Evolutionary conservation across 2,797 vertebrate genomes (phyloP).

Genomic region (Myiotriccus ornatus): DNA sequence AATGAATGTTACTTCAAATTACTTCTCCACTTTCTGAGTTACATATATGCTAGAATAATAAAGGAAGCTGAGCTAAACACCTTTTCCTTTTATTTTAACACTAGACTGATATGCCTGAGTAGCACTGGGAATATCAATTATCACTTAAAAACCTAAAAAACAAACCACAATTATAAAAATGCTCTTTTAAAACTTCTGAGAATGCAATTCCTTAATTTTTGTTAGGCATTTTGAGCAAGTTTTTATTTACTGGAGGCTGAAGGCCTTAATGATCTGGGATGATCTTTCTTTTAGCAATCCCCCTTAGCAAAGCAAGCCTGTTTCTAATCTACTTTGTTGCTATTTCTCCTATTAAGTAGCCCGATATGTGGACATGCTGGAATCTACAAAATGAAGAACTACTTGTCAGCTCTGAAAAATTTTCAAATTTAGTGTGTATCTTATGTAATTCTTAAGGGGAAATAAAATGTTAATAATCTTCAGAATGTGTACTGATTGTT

Average conservation of each 20-base stretch:
- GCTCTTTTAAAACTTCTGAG: neutral
- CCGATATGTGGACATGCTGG: neutral
- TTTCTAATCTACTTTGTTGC: neutral
- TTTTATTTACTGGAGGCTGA: neutral
- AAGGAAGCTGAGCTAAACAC: neutral
- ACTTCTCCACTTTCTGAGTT: neutral
- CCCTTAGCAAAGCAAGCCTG: neutral
- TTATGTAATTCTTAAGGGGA: neutral
- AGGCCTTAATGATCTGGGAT: neutral
- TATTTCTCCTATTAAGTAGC: neutral
- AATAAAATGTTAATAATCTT: neutral
- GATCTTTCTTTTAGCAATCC: neutral
- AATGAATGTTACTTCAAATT: neutral
- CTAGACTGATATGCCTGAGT: neutral
- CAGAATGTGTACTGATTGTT: neutral
- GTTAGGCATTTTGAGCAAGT: neutral
- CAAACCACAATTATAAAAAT: neutral
- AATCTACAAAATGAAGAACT: neutral
- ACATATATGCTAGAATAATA: neutral
- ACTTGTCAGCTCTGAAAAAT: neutral
- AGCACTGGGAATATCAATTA: neutral
- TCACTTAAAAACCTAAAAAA: neutral
- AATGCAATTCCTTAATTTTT: neutral
- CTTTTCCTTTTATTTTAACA: neutral
- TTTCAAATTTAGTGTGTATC: neutral